Evolutionary conservation across 2,888 invertebrate genomes (phyloP), one percentile per base, ranked within the genome.

Genomic region (Coremacera marginata): DNA sequence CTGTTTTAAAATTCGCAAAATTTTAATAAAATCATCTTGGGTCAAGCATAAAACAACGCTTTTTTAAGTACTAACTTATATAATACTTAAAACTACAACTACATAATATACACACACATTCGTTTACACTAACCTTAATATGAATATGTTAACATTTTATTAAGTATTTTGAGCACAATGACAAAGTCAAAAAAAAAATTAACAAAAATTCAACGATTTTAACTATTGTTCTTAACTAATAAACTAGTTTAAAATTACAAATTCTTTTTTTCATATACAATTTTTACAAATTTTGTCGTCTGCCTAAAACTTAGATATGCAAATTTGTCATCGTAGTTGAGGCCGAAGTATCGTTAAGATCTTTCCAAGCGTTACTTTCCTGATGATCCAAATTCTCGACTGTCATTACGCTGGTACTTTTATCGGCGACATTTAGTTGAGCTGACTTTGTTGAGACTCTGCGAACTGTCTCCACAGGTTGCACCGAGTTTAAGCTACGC

Each of bases 261-360:
- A n/a, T n/a, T n/a, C n/a, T n/a, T n/a, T 52, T 52, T n/a, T 57
- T 31, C 31, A 31, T 4, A 4, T 31, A 4, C 57, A 14, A 5
- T 60, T 25, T 60, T 25, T 60, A 11, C 9, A 11, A 2, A 57
- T 19, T 14, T 9, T 22, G 2, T 4, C 11, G 19, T 57, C 57
- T 57, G 57, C 9, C 25, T 11, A 1, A 37, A 19, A 27, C 67
- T 81, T 81, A 84, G 9, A 85, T 85, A 75, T 85, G 83, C 68
- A 84, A 77, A 1, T 84, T 83, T 51, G 84, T 83, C 83, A 83
- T 84, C 73, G 83, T 82, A 11, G 84, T 83, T 31, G 84, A 82
- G 14, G 83, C 79, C 3, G 84, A 83, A 19, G 82, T 68, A 7
- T 70, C 55, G 3, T n/a, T 31, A 0, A n/a, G 44, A 44, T 11